Percentiles rank a stretch among this genome's conserved stretches.
Evolutionary conservation across 2,888 invertebrate species (phyloP).

Genomic region (Habroteleia sp.): DNA sequence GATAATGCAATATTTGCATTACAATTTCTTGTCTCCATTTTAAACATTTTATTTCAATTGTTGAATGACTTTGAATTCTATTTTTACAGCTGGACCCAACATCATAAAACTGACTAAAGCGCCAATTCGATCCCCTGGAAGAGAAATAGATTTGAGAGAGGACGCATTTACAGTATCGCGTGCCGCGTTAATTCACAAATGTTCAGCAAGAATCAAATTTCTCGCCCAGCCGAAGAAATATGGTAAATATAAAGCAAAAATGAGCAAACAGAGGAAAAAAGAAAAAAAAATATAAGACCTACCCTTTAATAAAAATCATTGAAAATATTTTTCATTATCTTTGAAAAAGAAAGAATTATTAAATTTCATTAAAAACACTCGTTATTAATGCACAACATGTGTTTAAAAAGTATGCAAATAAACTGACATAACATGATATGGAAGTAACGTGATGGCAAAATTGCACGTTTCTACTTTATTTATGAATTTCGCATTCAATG

Average conservation of each 20-base stretch:
- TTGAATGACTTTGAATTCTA: no score
- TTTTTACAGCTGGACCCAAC: constrained; percentile 67
- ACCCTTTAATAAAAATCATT: background rate
- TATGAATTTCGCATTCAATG: background rate
- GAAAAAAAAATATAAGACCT: background rate
- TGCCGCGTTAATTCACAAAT: constrained; percentile 71
- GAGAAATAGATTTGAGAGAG: constrained; percentile 72
- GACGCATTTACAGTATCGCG: constrained; percentile 75
- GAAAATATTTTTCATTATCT: no score
- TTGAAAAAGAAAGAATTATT: no score
- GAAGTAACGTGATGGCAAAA: background rate
- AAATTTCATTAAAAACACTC: no score
- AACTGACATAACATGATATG: background rate
- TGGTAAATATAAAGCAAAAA: constrained; percentile 31
- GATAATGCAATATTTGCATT: no score
- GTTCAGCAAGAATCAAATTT: constrained; percentile 68
- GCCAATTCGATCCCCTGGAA: constrained; percentile 69
- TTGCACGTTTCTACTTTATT: background rate
- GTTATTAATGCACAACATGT: background rate
- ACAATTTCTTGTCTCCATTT: no score
- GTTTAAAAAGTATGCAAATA: background rate
- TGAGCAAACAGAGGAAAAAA: constrained; percentile 4
- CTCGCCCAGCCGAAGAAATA: constrained; percentile 72
- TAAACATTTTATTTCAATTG: no score
- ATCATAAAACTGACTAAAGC: constrained; percentile 68